A percentile compares a stretch with the other conserved stretches of the same genome.
phyloP scores from a whole-genome alignment of 2,797 vertebrate species.

The Notolabrus celidotus region DNA sequence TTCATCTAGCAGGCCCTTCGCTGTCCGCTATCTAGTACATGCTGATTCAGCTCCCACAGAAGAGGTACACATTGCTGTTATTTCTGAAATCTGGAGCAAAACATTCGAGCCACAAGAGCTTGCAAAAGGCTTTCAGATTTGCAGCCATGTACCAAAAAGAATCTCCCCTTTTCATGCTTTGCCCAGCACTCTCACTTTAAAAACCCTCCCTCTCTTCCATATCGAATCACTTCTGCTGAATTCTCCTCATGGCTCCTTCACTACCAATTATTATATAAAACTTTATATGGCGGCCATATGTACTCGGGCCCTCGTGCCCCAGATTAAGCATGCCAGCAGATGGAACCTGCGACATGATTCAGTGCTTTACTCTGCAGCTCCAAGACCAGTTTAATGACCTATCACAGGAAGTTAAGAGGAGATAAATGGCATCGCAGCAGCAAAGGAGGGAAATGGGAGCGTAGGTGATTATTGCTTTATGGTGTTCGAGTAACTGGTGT shows the following conservation, averaged over 20 bases:
- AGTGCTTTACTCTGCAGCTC: constrained; percentile 77
- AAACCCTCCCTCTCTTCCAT: constrained; percentile 14
- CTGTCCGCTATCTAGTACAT: constrained; percentile 26
- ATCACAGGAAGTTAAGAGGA: constrained; percentile 77
- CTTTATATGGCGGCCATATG: constrained; percentile 79
- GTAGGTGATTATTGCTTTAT: constrained; percentile 76
- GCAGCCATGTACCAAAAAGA: constrained; percentile 28
- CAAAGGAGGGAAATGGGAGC: constrained; percentile 62
- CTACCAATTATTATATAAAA: constrained; percentile 74
- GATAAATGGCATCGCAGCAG: constrained; percentile 74
- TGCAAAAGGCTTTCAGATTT: constrained; percentile 53
- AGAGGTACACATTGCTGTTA: constrained; percentile 38
- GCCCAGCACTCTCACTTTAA: constrained; percentile 3
- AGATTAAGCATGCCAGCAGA: constrained; percentile 81
- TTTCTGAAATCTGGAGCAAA: constrained; percentile 56
- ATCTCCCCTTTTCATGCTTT: constrained; percentile 25
- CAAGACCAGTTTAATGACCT: constrained; percentile 82
- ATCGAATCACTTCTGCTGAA: constrained; percentile 64
- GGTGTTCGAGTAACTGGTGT: constrained; percentile 63
- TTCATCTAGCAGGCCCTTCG: constrained; percentile 47
- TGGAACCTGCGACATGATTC: constrained; percentile 80
- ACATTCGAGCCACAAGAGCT: constrained; percentile 40
- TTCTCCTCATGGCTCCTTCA: constrained; percentile 53
- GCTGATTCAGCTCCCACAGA: constrained; percentile 55
- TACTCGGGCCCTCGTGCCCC: constrained; percentile 73